Evolutionary conservation across 2,888 invertebrate species (phyloP).

Genomic region (Mythimna vitellina): DNA sequence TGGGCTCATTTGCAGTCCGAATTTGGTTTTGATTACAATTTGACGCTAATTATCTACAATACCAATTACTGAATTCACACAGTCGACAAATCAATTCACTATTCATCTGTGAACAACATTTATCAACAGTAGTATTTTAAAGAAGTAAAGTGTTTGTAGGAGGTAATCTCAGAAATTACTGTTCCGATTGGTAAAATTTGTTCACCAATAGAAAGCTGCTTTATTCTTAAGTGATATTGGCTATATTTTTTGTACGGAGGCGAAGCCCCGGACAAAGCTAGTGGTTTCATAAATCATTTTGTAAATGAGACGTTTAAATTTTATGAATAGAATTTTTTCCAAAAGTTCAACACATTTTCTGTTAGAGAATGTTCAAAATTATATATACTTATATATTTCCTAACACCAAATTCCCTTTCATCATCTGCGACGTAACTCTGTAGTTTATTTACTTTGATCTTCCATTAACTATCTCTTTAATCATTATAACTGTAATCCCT

Average conservation of each 20-base stretch:
- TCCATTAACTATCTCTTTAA: conserved; percentile 53
- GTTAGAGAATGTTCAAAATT: conserved; percentile 8
- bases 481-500: conserved; percentile 55
- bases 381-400: background rate
- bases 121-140: too few species aligned
- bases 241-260: too few species aligned
- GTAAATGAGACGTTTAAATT: background rate
- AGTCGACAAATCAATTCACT: conserved; percentile 1
- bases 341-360: conserved; percentile 1
- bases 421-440: conserved; percentile 9
- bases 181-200: too few species aligned
- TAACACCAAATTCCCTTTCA: conserved; percentile 11
- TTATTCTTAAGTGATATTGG: too few species aligned
- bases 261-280: too few species aligned
- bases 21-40: conserved; percentile 48
- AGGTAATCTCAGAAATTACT: too few species aligned
- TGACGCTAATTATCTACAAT: conserved; percentile 46
- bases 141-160: too few species aligned
- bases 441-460: conserved; percentile 59
- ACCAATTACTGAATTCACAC: conserved; percentile 20
- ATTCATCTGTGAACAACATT: too few species aligned
- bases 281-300: background rate
- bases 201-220: too few species aligned
- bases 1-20: conserved; percentile 35
- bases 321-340: background rate